Base-by-base conservation (phyloP, 2,113 vertebrate species). In the Pyrgilauda ruficollis region DNA sequence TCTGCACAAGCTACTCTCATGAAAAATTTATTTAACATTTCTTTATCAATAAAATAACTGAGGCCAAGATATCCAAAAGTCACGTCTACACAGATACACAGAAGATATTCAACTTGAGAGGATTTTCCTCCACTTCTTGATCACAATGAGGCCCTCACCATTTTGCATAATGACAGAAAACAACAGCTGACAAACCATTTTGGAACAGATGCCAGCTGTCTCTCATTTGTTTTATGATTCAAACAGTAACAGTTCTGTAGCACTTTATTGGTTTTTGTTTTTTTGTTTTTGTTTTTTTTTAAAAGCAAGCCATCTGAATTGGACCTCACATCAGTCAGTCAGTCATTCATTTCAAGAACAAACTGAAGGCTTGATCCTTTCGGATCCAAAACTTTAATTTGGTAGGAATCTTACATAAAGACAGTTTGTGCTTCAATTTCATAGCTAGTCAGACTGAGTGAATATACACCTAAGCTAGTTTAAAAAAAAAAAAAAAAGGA, bases 151-250 rank as follows among this genome's bases (percentile, higher is more conserved):
- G 96, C 95, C 94, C 90, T 95, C 84, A 93, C 94, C 97, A 90
- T 94, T 97, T 96, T 97, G 97, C 94, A 97, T 96, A 97, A 96
- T 98, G 97, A 98, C 90, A 96, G 98, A 97, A 98, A 97, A 98
- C 91, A 96, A 97, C 97, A 98, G 98, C 97, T 98, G 97, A 98
- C 39, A 96, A 96, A 94, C 83, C 93, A 86, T 89, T 96, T 82
- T 96, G 95, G 96, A 97, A 98, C 93, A 97, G 96, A 97, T 96
- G 97, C 96, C 97, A 98, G 97, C 93, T 97, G 96, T 96, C 97
- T 97, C 77, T 87, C 93, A 87, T 96, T 97, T 97, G 93, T 97
- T 97, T 97, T 76, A 97, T 93, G 96, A 97, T 94, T 94, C 81
- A 93, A 97, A 95, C 96, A 96, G 93, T 93, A 97, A 96, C 74